These are phyloP conservation scores for Orius insidiosus DNA, from an alignment of 1,140 invertebrate genomes.

Conservation along the genomic window DNA sequence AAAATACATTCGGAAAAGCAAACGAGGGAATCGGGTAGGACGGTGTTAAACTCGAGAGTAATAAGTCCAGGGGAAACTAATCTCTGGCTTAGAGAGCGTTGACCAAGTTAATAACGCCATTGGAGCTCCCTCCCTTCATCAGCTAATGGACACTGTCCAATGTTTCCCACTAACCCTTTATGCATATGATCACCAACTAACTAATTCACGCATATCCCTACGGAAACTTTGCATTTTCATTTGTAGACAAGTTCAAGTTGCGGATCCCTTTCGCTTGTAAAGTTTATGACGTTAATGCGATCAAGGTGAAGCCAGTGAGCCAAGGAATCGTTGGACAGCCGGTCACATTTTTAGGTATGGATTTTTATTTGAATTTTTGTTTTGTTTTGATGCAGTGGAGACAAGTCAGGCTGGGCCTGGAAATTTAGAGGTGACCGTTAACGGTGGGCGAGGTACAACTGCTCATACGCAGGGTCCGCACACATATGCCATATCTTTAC, in stretches of 20 bases:
- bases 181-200: neutral
- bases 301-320: slow-evolving; percentile 81
- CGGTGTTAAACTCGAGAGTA: too few relatives aligned
- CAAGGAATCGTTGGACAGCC: slow-evolving; percentile 81
- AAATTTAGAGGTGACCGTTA: slow-evolving; percentile 92
- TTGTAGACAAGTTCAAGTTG: slow-evolving; percentile 45
- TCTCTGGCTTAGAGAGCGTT: too few relatives aligned
- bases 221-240: too few relatives aligned
- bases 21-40: too few relatives aligned
- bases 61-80: too few relatives aligned
- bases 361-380: too few relatives aligned
- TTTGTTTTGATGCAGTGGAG: slow-evolving; percentile 63
- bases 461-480: slow-evolving; percentile 88
- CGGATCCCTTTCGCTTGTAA: slow-evolving; percentile 87
- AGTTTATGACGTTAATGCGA: slow-evolving; percentile 87
- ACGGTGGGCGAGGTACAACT: slow-evolving; percentile 85
- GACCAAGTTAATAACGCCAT: too few relatives aligned
- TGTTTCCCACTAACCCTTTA: slow-evolving; percentile 1
- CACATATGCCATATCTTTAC: slow-evolving; percentile 96
- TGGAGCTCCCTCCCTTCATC: neutral
- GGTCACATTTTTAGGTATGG: slow-evolving; percentile 80
- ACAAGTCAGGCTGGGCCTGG: slow-evolving; percentile 91
- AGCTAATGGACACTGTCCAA: slow-evolving; percentile 1
- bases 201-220: too few relatives aligned
- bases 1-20: too few relatives aligned